A percentile compares a stretch with the other conserved stretches of the same genome.
Conservation (phyloP, 2,797 vertebrate species). For the Enoplosus armatus region DNA sequence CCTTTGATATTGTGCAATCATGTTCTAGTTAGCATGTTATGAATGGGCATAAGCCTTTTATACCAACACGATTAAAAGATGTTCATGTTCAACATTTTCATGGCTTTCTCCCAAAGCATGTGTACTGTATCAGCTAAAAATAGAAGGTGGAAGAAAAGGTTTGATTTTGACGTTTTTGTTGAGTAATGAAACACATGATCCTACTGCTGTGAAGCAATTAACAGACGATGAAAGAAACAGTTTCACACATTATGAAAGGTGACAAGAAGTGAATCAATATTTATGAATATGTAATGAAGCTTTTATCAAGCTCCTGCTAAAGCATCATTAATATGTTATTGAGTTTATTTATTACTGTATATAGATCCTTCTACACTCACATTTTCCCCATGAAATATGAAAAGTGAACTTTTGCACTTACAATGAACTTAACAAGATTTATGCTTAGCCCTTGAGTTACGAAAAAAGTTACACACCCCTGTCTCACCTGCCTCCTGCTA, state of each 20-base stretch:
- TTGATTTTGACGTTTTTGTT: constrained; percentile 22
- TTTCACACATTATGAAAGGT: neutral
- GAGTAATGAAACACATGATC: constrained; percentile 18
- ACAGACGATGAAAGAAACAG: neutral
- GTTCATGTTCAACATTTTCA: constrained; percentile 28
- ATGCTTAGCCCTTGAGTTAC: neutral
- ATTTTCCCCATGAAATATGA: too few species aligned
- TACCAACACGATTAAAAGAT: constrained; percentile 56
- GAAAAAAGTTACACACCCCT: neutral
- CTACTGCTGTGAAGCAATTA: constrained; percentile 15
- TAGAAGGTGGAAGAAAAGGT: constrained; percentile 29
- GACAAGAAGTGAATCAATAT: constrained; percentile 17
- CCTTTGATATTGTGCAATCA: constrained; percentile 67
- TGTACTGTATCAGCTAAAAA: constrained; percentile 40
- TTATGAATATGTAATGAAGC: constrained; percentile 17
- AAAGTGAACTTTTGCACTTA: neutral
- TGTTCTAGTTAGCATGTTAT: constrained; percentile 73
- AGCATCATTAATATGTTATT: neutral
- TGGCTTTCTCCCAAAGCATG: constrained; percentile 35
- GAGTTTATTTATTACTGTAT: neutral
- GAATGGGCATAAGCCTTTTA: constrained; percentile 57
- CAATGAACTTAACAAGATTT: constrained; percentile 12
- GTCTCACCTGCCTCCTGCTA: constrained; percentile 51
- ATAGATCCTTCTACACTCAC: too few species aligned
- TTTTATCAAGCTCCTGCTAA: constrained; percentile 2